These are phyloP conservation scores for Euura saliciscinereae DNA, from an alignment of 1,140 invertebrate genomes.

Conservation along the genomic window DNA sequence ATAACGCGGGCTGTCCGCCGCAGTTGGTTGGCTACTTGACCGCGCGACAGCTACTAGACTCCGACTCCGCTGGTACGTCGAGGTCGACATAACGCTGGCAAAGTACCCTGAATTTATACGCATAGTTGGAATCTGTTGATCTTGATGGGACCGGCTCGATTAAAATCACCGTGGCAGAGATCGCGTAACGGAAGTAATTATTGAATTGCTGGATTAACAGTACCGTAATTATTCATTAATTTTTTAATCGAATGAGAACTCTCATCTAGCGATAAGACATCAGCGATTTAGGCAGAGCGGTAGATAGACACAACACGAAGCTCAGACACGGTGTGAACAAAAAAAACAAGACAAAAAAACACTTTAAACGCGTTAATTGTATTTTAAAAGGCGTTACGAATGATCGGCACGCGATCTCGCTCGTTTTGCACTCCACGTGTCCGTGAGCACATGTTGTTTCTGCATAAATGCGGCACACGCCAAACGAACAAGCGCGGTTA, in stretches of 20 bases:
- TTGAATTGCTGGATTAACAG: background rate
- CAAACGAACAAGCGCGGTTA: no score
- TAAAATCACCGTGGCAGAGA: no score
- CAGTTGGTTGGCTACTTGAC: background rate
- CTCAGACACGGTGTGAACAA: background rate
- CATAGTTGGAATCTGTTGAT: no score
- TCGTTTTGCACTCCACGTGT: background rate
- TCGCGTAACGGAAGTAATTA: background rate
- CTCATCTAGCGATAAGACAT: background rate
- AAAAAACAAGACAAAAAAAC: background rate
- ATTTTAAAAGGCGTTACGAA: conserved; percentile 5
- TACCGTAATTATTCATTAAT: background rate
- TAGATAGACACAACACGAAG: no score
- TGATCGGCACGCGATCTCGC: conserved; percentile 6
- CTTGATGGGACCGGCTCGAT: no score
- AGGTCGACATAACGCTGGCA: no score
- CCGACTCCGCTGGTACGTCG: no score
- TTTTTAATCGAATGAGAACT: no score
- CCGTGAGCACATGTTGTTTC: background rate
- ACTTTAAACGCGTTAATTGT: background rate
- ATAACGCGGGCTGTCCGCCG: background rate
- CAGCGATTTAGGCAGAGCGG: background rate
- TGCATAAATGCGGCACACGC: background rate
- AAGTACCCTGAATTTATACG: no score
- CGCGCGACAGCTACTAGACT: background rate